Evolutionary conservation across 2,797 vertebrate species (phyloP).

Genomic region (Artibeus lituratus): DNA sequence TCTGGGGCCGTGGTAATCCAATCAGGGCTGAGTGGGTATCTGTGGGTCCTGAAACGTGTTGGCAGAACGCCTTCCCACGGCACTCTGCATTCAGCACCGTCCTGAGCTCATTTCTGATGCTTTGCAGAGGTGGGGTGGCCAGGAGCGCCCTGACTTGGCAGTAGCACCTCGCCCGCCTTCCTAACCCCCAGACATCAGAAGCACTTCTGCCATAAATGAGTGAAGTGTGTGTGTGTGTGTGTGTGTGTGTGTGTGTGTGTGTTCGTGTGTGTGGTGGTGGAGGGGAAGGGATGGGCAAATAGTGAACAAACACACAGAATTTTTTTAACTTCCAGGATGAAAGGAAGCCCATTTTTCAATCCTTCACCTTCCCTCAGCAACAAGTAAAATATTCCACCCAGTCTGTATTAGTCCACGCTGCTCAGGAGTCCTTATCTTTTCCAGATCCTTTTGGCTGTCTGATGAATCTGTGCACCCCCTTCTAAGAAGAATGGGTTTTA

Average conservation of each 20-base stretch:
- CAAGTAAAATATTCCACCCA: neutral
- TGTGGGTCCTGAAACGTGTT: slow-evolving; percentile 67
- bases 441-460: neutral
- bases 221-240: no score
- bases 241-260: no score
- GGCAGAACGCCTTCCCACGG: slow-evolving; percentile 67
- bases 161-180: neutral
- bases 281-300: neutral
- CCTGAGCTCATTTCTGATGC: neutral
- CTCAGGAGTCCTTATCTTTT: neutral
- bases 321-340: slow-evolving; percentile 16
- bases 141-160: neutral
- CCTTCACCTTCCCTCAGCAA: neutral
- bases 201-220: neutral
- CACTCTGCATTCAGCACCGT: slow-evolving; percentile 51
- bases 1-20: slow-evolving; percentile 76
- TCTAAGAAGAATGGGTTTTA: neutral
- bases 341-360: slow-evolving; percentile 11
- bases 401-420: neutral
- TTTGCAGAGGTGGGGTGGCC: slow-evolving; percentile 30
- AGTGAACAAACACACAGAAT: neutral
- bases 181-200: no score
- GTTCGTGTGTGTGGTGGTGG: neutral
- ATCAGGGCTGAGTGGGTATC: slow-evolving; percentile 72
- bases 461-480: neutral